Evolutionary conservation across 2,113 vertebrate genomes (phyloP).

Genomic region (Phasianus colchicus): DNA sequence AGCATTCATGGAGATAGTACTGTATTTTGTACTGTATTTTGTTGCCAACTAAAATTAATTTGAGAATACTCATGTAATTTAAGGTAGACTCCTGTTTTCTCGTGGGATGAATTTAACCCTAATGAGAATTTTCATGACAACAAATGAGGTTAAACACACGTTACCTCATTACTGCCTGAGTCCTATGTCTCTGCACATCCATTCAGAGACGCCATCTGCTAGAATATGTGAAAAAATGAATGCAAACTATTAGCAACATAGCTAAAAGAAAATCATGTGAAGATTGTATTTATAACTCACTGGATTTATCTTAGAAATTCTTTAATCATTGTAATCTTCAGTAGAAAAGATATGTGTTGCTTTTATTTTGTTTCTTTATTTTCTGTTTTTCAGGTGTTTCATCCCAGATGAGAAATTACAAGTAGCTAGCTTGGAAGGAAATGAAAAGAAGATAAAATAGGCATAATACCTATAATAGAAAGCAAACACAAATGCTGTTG

Average conservation of each 20-base stretch:
- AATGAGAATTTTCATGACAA: background rate
- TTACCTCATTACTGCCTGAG: background rate
- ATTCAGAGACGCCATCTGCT: background rate
- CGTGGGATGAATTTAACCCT: background rate
- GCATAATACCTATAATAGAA: background rate
- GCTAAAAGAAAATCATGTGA: background rate
- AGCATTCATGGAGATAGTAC: background rate
- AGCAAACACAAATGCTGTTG: background rate
- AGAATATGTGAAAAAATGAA: background rate
- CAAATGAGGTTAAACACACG: background rate
- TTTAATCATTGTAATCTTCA: background rate
- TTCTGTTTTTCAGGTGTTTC: background rate
- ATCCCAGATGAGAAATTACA: background rate
- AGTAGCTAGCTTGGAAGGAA: background rate
- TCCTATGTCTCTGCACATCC: background rate
- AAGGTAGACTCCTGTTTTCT: background rate
- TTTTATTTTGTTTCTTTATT: background rate
- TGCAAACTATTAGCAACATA: background rate
- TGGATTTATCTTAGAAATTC: background rate
- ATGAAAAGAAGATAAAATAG: background rate
- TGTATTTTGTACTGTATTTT: background rate
- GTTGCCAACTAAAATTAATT: background rate
- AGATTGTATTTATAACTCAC: background rate
- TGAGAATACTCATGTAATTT: background rate
- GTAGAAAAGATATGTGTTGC: background rate